Conservation (phyloP, 2,888 invertebrate genomes). For the Drosophila ochracea region DNA sequence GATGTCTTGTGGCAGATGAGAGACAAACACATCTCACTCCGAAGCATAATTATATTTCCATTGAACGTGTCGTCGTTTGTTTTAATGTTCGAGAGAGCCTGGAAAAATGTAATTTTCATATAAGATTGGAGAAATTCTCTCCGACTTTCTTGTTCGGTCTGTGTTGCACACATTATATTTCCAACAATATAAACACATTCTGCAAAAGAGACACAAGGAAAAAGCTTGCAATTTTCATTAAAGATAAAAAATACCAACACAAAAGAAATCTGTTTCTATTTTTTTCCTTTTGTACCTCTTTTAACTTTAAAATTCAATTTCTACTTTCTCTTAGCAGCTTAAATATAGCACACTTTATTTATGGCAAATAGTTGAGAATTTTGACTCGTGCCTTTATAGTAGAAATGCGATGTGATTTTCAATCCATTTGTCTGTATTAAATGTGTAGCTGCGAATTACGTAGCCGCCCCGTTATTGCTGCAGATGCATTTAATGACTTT, state of each 20-base stretch:
- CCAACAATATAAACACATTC: background rate
- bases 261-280: background rate
- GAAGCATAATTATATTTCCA: slow-evolving; percentile 56
- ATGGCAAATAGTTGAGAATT: background rate
- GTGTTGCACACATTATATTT: background rate
- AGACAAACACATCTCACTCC: slow-evolving; percentile 36
- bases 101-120: slow-evolving; percentile 50
- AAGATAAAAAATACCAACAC: background rate
- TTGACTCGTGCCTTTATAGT: no score
- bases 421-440: slow-evolving; percentile 8
- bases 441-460: slow-evolving; percentile 31
- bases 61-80: slow-evolving; percentile 72
- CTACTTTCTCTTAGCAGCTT: background rate
- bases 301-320: background rate
- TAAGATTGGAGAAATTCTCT: slow-evolving; percentile 60
- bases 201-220: background rate
- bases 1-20: background rate
- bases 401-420: background rate
- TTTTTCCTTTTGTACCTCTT: rapidly evolving
- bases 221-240: background rate
- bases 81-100: slow-evolving; percentile 61
- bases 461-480: slow-evolving; percentile 28
- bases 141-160: slow-evolving; percentile 1
- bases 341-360: background rate
- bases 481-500: slow-evolving; percentile 49